These are phyloP conservation scores for Danaus plexippus DNA, from an alignment of 1,140 invertebrate species.

Conservation along the genomic window DNA sequence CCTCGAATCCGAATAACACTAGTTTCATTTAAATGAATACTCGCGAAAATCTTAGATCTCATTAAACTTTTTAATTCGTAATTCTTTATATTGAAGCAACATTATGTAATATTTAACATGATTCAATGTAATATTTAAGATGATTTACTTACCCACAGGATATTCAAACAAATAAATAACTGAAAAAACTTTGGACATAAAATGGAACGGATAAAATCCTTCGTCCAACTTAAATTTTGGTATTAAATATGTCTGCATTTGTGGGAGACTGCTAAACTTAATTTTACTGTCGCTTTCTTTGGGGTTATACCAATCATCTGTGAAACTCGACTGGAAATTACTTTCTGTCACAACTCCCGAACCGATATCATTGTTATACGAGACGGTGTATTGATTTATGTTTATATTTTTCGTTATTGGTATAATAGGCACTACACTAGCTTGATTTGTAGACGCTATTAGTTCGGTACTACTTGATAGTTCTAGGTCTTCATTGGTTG, in stretches of 20 bases:
- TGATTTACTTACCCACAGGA: constrained; percentile 52
- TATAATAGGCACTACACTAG: constrained; percentile 30
- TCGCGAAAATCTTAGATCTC: too few species aligned
- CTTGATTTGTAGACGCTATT: neutral
- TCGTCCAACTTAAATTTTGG: constrained; percentile 56
- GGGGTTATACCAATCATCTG: constrained; percentile 45
- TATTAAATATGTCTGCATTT: constrained; percentile 62
- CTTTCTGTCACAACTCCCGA: constrained; percentile 41
- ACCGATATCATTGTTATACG: constrained; percentile 29
- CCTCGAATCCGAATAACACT: too few species aligned
- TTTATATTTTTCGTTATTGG: constrained; percentile 53
- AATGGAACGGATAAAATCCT: constrained; percentile 57
- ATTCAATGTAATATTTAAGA: too few species aligned
- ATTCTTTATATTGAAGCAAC: too few species aligned
- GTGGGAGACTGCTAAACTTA: constrained; percentile 58
- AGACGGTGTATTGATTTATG: constrained; percentile 22
- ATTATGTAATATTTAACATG: too few species aligned
- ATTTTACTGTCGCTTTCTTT: constrained; percentile 54
- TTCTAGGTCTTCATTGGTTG: constrained; percentile 4
- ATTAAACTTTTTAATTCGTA: too few species aligned
- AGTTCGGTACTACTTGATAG: constrained; percentile 6
- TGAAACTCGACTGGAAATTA: constrained; percentile 43
- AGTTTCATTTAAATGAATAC: too few species aligned
- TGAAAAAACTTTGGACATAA: constrained; percentile 60
- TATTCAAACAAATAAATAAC: constrained; percentile 62